Evolutionary conservation across 2,113 vertebrate genomes (phyloP).

Genomic region (Bubalus kerabau): DNA sequence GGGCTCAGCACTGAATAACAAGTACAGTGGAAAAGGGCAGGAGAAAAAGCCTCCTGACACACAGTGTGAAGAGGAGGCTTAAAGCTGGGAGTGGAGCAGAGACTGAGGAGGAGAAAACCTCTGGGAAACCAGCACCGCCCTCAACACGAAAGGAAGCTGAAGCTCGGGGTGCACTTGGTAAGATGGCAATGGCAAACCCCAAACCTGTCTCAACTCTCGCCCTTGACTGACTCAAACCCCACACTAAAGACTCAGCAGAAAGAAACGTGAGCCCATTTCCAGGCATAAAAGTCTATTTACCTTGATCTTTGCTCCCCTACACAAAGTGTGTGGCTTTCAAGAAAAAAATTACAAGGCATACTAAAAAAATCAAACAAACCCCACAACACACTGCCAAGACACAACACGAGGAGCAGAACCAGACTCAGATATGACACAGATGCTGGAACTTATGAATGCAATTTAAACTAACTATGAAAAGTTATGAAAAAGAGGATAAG

Average conservation of each 20-base stretch:
- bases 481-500: neutral
- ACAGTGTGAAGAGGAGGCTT: neutral
- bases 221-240: neutral
- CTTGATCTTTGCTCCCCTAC: neutral
- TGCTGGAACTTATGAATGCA: neutral
- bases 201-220: neutral
- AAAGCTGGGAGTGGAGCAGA: neutral
- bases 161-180: fast-evolving
- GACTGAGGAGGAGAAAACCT: neutral
- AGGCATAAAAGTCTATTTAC: neutral
- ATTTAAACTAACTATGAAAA: neutral
- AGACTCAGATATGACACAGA: neutral
- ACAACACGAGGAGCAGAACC: neutral
- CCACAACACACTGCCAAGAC: neutral
- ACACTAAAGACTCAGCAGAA: neutral
- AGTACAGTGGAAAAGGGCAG: neutral
- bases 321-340: neutral
- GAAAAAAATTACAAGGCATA: neutral
- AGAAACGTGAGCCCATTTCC: neutral
- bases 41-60: neutral
- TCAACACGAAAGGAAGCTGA: too few species aligned
- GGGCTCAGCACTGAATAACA: neutral
- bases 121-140: neutral
- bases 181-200: neutral
- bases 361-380: neutral